A percentile compares a stretch with the other conserved stretches of the same genome.
phyloP scores from a whole-genome alignment of 2,888 invertebrate genomes.

The Cryptus viduatorius region DNA sequence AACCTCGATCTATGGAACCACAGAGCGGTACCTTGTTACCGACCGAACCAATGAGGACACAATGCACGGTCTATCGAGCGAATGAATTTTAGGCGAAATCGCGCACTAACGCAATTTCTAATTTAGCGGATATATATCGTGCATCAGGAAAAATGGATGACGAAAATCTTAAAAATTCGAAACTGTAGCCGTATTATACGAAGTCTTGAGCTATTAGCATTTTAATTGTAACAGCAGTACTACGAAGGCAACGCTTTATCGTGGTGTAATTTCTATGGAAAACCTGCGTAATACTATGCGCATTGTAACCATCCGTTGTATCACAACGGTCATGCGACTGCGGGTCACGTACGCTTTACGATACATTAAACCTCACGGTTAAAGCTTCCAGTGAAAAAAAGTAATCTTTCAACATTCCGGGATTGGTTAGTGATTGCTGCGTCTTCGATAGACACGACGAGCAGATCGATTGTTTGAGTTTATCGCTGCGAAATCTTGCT shows the following conservation, averaged over 20 bases:
- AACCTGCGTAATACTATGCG: slow-evolving; percentile 15
- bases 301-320: slow-evolving; percentile 23
- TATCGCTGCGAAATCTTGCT: slow-evolving; percentile 18
- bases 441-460: background rate
- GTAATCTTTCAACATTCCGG: background rate
- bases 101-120: too few species aligned
- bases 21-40: too few species aligned
- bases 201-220: slow-evolving; percentile 26
- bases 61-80: too few species aligned
- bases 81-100: too few species aligned
- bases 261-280: slow-evolving; percentile 49
- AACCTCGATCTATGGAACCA: too few species aligned
- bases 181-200: background rate
- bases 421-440: background rate
- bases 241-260: slow-evolving; percentile 28
- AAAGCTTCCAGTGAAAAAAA: background rate
- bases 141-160: too few species aligned
- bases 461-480: background rate
- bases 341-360: too few species aligned
- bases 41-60: too few species aligned
- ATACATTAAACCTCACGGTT: background rate
- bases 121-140: too few species aligned
- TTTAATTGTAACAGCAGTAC: slow-evolving; percentile 30
- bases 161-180: too few species aligned
- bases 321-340: too few species aligned